phyloP scores from a whole-genome alignment of 2,888 invertebrate genomes.

The Acanthoscelides obtectus region DNA sequence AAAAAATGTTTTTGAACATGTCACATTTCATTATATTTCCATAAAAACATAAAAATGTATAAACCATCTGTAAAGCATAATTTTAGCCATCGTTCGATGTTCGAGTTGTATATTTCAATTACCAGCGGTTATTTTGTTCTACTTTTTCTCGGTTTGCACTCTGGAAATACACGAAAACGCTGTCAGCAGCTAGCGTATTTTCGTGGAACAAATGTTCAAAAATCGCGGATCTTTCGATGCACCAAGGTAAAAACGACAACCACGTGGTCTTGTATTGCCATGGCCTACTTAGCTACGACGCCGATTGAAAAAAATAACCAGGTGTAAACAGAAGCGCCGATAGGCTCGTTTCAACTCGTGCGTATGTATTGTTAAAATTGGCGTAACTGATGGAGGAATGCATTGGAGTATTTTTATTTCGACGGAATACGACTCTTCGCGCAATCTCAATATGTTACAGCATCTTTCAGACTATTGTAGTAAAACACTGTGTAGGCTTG shows the following conservation, averaged over 20 bases:
- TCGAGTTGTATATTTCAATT: not conserved
- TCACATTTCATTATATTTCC: too few relatives aligned
- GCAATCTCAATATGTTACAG: too few relatives aligned
- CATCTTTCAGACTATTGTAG: too few relatives aligned
- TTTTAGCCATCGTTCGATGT: not conserved
- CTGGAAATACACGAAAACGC: not conserved
- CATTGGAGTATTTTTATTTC: too few relatives aligned
- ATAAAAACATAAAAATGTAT: too few relatives aligned
- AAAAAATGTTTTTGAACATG: too few relatives aligned
- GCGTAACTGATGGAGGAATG: too few relatives aligned
- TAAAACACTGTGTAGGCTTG: too few relatives aligned
- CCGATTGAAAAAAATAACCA: not conserved
- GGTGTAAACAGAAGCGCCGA: not conserved
- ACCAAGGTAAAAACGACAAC: slow-evolving; percentile 32
- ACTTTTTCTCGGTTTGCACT: not conserved
- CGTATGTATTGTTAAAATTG: too few relatives aligned
- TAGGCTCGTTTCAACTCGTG: not conserved
- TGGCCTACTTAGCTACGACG: slow-evolving; percentile 41
- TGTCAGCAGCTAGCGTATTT: not conserved
- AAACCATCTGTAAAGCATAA: not conserved
- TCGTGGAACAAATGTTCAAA: not conserved
- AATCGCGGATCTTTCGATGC: not conserved
- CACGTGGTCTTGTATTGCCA: slow-evolving; percentile 39
- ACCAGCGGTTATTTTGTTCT: not conserved
- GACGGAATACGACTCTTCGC: too few relatives aligned